A percentile compares a stretch with the other conserved stretches of the same genome.
These are phyloP conservation scores for Bathynomus jamesi DNA, from an alignment of 1,140 invertebrate species.

Conservation along the genomic window DNA sequence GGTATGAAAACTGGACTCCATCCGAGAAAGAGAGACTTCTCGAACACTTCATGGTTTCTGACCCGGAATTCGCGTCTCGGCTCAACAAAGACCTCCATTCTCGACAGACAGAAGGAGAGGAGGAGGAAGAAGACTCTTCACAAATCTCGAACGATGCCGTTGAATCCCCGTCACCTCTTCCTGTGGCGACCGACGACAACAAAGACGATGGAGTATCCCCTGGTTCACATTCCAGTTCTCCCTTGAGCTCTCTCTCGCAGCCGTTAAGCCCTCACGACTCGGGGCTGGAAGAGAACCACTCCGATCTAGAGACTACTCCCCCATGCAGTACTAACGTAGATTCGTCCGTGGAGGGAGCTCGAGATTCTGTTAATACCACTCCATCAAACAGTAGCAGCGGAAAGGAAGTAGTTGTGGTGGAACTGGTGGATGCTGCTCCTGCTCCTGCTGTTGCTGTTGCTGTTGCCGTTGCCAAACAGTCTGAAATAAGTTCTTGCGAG, in stretches of 20 bases:
- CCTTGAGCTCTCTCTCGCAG: conserved; percentile 22
- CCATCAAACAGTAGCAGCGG: too few species aligned
- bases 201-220: conserved; percentile 18
- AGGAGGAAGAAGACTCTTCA: neutral
- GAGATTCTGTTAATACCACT: too few species aligned
- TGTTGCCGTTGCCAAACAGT: neutral
- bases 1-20: conserved; percentile 27
- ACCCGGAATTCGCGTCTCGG: conserved; percentile 23
- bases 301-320: conserved; percentile 17
- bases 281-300: conserved; percentile 18
- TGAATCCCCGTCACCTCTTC: neutral
- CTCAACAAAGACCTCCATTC: conserved; percentile 8
- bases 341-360: too few species aligned
- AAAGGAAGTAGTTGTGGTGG: too few species aligned
- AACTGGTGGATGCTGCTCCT: conserved; percentile 6
- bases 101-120: neutral
- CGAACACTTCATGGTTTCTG: conserved; percentile 15
- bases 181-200: neutral
- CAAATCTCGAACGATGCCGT: neutral
- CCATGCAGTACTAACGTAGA: conserved; percentile 20
- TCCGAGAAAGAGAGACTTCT: conserved; percentile 22
- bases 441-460: neutral
- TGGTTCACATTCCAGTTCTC: conserved; percentile 21
- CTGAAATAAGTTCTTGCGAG: too few species aligned
- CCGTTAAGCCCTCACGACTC: conserved; percentile 30